Conservation (phyloP, 2,888 invertebrate genomes). For the Agrotis ipsilon region DNA sequence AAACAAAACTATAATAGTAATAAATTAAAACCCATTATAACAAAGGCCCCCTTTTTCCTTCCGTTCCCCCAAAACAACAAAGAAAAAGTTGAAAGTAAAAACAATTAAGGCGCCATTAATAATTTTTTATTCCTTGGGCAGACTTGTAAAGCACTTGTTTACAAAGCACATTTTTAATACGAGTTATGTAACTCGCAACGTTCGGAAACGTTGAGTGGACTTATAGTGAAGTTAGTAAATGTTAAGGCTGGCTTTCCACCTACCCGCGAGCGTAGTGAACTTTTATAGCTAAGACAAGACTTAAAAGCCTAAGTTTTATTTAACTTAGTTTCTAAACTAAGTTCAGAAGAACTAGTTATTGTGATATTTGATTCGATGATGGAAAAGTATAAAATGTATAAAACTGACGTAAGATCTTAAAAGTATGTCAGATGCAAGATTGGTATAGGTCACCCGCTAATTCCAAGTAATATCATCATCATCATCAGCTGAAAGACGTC, state of each 20-base stretch:
- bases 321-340: too few relatives aligned
- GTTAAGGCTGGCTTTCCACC: background rate
- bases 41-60: background rate
- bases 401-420: too few relatives aligned
- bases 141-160: slow-evolving; percentile 34
- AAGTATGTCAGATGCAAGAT: too few relatives aligned
- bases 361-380: too few relatives aligned
- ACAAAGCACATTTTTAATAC: slow-evolving; percentile 42
- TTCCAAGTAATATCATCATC: too few relatives aligned
- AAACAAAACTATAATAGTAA: background rate
- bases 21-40: background rate
- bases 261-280: background rate
- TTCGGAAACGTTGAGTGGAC: slow-evolving; percentile 12
- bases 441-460: too few relatives aligned
- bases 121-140: slow-evolving; percentile 5
- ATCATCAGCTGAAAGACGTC: too few relatives aligned
- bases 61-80: slow-evolving; percentile 18
- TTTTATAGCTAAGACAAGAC: too few relatives aligned
- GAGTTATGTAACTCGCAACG: slow-evolving; percentile 42
- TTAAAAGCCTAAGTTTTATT: too few relatives aligned
- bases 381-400: too few relatives aligned
- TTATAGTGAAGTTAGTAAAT: slow-evolving; percentile 34
- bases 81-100: slow-evolving; percentile 1
- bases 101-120: background rate
- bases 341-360: too few relatives aligned